These are phyloP conservation scores for Oryzias celebensis DNA, from an alignment of 2,113 vertebrate species.

Conservation along the genomic window DNA sequence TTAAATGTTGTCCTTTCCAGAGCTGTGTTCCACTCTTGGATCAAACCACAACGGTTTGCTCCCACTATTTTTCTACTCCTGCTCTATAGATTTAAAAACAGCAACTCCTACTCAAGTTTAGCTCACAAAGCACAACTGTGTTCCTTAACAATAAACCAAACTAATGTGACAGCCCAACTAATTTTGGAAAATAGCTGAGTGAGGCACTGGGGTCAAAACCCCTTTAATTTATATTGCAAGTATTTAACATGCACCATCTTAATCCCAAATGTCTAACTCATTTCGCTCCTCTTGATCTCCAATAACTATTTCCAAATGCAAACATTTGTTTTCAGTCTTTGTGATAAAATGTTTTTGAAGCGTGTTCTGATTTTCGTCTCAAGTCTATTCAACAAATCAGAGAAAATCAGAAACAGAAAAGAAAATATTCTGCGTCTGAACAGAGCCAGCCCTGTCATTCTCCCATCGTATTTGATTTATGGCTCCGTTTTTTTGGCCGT, in stretches of 20 bases:
- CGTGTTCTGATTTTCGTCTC: slow-evolving; percentile 36
- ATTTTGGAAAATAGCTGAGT: neutral
- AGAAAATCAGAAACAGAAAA: slow-evolving; percentile 52
- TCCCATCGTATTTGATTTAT: slow-evolving; percentile 41
- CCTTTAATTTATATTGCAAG: slow-evolving; percentile 1
- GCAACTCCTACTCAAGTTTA: neutral
- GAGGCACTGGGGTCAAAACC: neutral
- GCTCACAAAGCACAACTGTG: slow-evolving; percentile 6
- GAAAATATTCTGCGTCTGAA: slow-evolving; percentile 20
- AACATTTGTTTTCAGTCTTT: slow-evolving; percentile 54
- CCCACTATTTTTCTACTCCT: slow-evolving; percentile 19
- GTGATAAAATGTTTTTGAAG: slow-evolving; percentile 18
- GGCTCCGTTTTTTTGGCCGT: slow-evolving; percentile 12
- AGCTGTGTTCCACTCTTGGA: slow-evolving; percentile 30
- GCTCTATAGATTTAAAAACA: slow-evolving; percentile 2
- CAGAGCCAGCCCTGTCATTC: slow-evolving; percentile 12
- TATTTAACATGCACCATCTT: slow-evolving; percentile 5
- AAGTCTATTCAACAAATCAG: slow-evolving; percentile 28
- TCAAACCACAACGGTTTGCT: slow-evolving; percentile 39
- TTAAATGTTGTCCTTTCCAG: slow-evolving; percentile 24
- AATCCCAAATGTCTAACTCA: slow-evolving; percentile 3
- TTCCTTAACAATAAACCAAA: neutral
- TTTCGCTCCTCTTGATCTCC: neutral
- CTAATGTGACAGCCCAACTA: neutral
- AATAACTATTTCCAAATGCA: slow-evolving; percentile 27